Conservation (phyloP, 2,113 vertebrate species). For the Bagarius yarrelli region DNA sequence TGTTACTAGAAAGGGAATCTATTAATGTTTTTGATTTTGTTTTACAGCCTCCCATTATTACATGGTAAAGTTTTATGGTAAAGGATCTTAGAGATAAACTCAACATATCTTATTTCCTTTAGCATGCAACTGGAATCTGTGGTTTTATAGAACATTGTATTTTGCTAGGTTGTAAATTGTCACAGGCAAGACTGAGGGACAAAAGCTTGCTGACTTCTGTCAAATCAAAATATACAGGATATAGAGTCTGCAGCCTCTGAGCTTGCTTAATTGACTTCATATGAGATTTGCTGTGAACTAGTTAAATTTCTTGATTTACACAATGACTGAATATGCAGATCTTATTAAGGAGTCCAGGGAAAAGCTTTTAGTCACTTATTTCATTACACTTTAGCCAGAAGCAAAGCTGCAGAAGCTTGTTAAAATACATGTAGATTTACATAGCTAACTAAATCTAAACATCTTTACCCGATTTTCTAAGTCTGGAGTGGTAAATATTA, state of each 20-base stretch:
- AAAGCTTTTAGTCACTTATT: not conserved
- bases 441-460: too few relatives aligned
- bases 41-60: not conserved
- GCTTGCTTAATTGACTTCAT: not conserved
- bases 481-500: not conserved
- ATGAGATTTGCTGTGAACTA: not conserved
- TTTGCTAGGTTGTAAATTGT: too few relatives aligned
- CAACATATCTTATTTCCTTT: not conserved
- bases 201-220: too few relatives aligned
- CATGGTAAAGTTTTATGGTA: not conserved
- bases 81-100: not conserved
- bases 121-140: not conserved
- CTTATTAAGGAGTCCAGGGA: not conserved
- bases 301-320: not conserved
- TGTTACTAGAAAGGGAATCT: not conserved
- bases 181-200: too few relatives aligned
- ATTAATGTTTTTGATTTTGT: not conserved
- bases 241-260: too few relatives aligned
- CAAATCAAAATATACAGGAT: too few relatives aligned
- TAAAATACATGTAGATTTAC: not conserved
- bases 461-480: not conserved
- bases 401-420: not conserved
- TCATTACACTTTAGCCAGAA: not conserved
- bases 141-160: too few relatives aligned
- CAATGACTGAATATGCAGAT: not conserved